phyloP scores from a whole-genome alignment of 2,888 invertebrate genomes.

The Diplazon laetatorius region DNA sequence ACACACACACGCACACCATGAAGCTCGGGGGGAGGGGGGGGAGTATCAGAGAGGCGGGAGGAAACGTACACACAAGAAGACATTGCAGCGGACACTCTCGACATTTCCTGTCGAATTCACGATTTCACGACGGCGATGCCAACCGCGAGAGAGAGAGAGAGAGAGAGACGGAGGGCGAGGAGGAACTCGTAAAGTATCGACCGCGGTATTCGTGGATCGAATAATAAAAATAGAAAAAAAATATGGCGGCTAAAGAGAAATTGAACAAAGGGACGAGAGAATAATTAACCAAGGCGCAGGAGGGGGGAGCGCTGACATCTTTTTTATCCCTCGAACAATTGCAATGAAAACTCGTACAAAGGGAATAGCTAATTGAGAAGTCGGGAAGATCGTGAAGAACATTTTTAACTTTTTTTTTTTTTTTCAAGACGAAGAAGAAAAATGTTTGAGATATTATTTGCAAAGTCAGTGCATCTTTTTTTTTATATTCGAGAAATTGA shows the following conservation, averaged over 20 bases:
- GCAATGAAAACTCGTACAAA: constrained; percentile 11
- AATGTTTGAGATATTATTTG: too few species aligned
- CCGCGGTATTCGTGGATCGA: constrained; percentile 45
- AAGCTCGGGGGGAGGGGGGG: too few species aligned
- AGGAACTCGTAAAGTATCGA: constrained; percentile 44
- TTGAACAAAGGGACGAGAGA: constrained; percentile 24
- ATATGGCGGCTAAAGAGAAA: constrained; percentile 13
- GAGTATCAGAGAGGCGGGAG: constrained; percentile 8
- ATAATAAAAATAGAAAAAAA: constrained; percentile 42
- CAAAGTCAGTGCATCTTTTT: too few species aligned
- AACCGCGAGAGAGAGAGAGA: background rate
- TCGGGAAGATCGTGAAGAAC: constrained; percentile 1
- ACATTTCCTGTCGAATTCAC: constrained; percentile 64
- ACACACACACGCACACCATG: constrained; percentile 3
- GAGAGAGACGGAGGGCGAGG: constrained; percentile 4
- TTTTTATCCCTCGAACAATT: background rate
- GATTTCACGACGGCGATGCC: constrained; percentile 38
- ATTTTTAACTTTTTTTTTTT: background rate
- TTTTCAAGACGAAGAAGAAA: too few species aligned
- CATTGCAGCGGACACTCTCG: constrained; percentile 38
- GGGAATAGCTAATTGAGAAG: constrained; percentile 6
- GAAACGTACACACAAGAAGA: constrained; percentile 29
- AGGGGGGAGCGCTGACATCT: constrained; percentile 4
- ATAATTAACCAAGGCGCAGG: constrained; percentile 33
- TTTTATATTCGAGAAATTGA: too few species aligned